Evolutionary conservation across 2,113 vertebrate species (phyloP), one percentile per base, ranked within the genome.

Genomic region (Crotalus tigris): DNA sequence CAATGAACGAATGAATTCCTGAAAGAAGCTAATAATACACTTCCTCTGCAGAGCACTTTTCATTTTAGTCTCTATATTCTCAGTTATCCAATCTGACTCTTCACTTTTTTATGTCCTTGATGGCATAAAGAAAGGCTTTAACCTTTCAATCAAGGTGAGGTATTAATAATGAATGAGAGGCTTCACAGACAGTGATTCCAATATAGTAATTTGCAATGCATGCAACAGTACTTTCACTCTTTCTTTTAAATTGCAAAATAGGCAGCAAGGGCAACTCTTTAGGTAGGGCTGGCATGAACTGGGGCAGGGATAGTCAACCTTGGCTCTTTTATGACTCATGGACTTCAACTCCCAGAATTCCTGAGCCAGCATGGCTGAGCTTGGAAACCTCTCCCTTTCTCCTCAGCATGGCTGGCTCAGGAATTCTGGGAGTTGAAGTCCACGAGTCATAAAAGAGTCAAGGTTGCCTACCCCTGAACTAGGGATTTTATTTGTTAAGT

Each of bases 21-120:
- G 46, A 39, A 75, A 53, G 23, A 39, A 15, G 58, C 33, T 93
- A 0, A 0, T 19, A 89, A 0, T 19, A 90, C 91, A 91, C 92
- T 64, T 29, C 23, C n/a, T 58, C 19, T 92, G 87, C 59, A 5
- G 29, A 54, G 92, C 90, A 33, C 92, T 90, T 90, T 92, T 69
- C 39, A 23, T 69, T 58, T 92, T 87, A 54, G 89, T 57, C 90
- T 51, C 94, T 53, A n/a, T 86, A 17, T 26, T 87, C 4, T 90
- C 19, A 9, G 29, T 94, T 86, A 53, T 23, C 2, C 61, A 54
- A 5, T 49, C 33, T 54, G 61, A 13, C 64, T 0, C 2, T 51
- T 9, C 87, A 91, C 0, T 0, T 13, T 95, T 90, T 94, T 93
- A 39, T 46, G 87, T 81, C 87, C 88, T 90, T 5, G 58, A 5